Base-by-base conservation (phyloP, 2,888 invertebrate genomes). In the Dicyrtoma fusca region DNA sequence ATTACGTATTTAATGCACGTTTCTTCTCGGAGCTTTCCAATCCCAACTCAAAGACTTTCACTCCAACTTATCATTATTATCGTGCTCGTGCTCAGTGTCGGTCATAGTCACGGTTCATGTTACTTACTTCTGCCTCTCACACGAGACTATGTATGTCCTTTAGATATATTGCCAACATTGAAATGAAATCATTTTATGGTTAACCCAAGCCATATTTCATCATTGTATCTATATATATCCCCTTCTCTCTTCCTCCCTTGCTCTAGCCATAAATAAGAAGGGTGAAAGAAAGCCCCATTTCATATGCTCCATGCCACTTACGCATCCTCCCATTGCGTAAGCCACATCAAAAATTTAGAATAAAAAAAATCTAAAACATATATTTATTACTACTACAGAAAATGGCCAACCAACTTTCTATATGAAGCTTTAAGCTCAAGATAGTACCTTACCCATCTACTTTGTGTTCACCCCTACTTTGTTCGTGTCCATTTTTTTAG, bases 41-140 rank as follows among this genome's bases (percentile, higher is more conserved):
- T 61, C 61, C 63, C 45, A 19, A n/a, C 17, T 21, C n/a, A n/a
- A 47, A 44, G 45, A 47, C 64, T 64, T 23, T 21, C 57, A 57
- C 57, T 57, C 57, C 63, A 14, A 64, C 64, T 64, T 49, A 64
- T 64, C 64, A 25, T 64, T 64, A 64, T 64, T 64, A 64, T 64
- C 64, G 45, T 61, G 42, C 61, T 42, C 61, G 61, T 42, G 62
- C 62, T 45, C 62, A 63, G 45, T 63, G 62, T 63, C 44, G 44
- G 62, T 44, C 45, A 53, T 14, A 49, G 5, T 21, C 19, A 63
- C 19, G 62, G 45, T 44, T 44, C 42, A 61, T 21, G 44, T 63
- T 63, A 63, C 62, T 45, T 63, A 45, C 44, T 45, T 13, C 19
- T 53, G 53, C 19, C 19, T 53, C 19, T 34, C 34, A 23, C 57